Evolutionary conservation across 2,888 invertebrate genomes (phyloP).

Genomic region (Geotrupes spiniger): DNA sequence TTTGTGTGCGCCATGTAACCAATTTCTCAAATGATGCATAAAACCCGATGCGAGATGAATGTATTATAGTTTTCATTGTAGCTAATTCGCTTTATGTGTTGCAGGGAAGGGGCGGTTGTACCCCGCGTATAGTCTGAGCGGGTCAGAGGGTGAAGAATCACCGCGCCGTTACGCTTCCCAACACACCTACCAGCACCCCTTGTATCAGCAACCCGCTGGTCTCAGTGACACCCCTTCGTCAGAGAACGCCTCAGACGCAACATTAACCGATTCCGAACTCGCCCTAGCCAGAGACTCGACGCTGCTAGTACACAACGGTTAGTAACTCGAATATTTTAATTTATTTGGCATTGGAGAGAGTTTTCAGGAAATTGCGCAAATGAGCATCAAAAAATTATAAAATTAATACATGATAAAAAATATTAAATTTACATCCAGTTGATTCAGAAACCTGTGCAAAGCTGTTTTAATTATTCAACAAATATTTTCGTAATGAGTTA

Average conservation of each 20-base stretch:
- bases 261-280: conserved; percentile 79
- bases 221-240: conserved; percentile 79
- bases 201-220: conserved; percentile 52
- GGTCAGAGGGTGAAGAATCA: conserved; percentile 69
- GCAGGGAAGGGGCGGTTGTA: conserved; percentile 78
- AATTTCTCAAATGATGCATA: conserved; percentile 23
- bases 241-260: conserved; percentile 83
- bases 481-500: too few species aligned
- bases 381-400: too few species aligned
- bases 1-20: conserved; percentile 4
- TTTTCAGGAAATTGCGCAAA: too few species aligned
- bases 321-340: conserved; percentile 44
- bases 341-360: too few species aligned
- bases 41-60: conserved; percentile 19
- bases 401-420: conserved; percentile 2
- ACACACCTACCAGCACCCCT: conserved; percentile 55
- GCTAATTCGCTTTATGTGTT: conserved; percentile 33
- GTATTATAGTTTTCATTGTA: conserved; percentile 12
- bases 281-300: conserved; percentile 79
- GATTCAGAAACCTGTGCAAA: too few species aligned
- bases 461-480: too few species aligned
- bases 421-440: neutral
- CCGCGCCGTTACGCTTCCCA: conserved; percentile 57
- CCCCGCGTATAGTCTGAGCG: conserved; percentile 74
- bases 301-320: conserved; percentile 80